Conservation (phyloP, 2,113 vertebrate genomes). For the Arizona elegans region DNA sequence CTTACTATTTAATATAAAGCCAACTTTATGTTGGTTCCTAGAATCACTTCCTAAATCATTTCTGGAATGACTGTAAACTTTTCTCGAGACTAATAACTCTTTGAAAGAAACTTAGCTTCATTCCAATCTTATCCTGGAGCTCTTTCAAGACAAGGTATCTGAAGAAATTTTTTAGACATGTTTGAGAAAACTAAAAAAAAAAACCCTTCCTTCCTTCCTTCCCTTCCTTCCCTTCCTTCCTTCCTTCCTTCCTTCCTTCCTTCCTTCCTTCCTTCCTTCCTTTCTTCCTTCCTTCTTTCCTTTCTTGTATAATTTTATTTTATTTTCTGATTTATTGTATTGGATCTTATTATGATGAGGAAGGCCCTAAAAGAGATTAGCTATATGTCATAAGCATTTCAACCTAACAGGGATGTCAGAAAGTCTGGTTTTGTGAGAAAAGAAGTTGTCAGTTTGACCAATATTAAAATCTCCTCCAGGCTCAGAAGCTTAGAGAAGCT, state of each 20-base stretch:
- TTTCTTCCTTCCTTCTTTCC: background rate
- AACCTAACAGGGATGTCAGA: background rate
- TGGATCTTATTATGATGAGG: accelerated
- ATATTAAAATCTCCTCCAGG: background rate
- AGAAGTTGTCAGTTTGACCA: background rate
- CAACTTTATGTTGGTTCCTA: background rate
- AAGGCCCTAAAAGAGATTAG: background rate
- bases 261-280: background rate
- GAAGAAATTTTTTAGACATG: background rate
- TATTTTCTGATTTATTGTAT: background rate
- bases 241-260: background rate
- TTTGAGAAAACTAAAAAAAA: background rate
- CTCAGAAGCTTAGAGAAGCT: background rate
- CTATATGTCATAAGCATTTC: background rate
- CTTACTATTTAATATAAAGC: background rate
- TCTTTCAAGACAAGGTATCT: background rate
- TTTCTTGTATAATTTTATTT: background rate
- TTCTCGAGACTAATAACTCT: background rate
- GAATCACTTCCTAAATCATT: background rate
- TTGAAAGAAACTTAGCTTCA: background rate
- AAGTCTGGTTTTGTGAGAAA: background rate
- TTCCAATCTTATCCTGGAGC: background rate
- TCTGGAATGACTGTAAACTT: background rate
- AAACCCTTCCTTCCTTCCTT: background rate
- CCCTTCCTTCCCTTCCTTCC: no score